Percentiles rank a stretch among this genome's conserved stretches.
These are phyloP conservation scores for Cheilinus undulatus DNA, from an alignment of 2,113 vertebrate genomes.

Conservation along the genomic window DNA sequence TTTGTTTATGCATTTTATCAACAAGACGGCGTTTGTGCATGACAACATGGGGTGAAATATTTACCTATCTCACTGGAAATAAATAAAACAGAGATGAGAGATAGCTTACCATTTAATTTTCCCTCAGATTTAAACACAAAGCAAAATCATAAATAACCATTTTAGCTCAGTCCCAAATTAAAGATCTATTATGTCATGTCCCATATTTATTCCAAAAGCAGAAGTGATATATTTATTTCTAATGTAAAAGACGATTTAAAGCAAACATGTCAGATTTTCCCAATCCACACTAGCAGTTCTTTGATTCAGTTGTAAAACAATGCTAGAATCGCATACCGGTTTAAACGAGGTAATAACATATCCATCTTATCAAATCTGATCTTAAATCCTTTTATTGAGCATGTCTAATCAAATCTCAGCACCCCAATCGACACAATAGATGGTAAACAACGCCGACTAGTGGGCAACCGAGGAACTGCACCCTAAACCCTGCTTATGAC, in stretches of 20 bases:
- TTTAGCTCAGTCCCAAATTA: not conserved
- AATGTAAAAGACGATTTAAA: no score
- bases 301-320: not conserved
- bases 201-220: no score
- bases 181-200: no score
- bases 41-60: not conserved
- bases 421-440: slow-evolving; percentile 25
- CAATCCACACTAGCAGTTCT: not conserved
- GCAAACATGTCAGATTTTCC: no score
- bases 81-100: no score
- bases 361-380: slow-evolving; percentile 22
- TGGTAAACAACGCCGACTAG: slow-evolving; percentile 79
- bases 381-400: not conserved
- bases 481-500: not conserved
- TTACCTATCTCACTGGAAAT: not conserved
- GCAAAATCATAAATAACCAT: not conserved
- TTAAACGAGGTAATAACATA: slow-evolving; percentile 12
- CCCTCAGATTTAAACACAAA: no score
- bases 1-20: slow-evolving; percentile 36
- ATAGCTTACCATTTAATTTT: not conserved
- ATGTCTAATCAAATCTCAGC: not conserved
- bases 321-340: not conserved
- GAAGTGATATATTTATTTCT: no score
- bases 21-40: not conserved
- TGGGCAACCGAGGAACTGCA: slow-evolving; percentile 38